Evolutionary conservation across 2,888 invertebrate genomes (phyloP), one percentile per base, ranked within the genome.

Genomic region (Nemurella pictetii): DNA sequence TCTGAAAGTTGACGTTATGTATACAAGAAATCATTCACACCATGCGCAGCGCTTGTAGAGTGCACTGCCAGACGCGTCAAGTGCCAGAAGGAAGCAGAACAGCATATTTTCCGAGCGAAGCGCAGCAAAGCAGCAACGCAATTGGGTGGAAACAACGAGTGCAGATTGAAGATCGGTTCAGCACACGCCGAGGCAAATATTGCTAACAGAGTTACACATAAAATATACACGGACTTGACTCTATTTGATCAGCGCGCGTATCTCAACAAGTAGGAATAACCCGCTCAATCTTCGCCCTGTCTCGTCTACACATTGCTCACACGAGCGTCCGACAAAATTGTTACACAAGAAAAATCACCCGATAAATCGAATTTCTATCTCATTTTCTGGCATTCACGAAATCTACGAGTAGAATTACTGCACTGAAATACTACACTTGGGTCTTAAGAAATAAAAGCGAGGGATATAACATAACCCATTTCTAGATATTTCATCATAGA

Each of bases 281-380:
- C 55, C 55, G 55, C 55, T 55, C 55, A 55, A 55, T 55, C 55
- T 12, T 15, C 55, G 55, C 55, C 35, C 35, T 12, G 35, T 7
- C 35, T 12, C 35, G 35, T 35, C 35, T n/a, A n/a, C n/a, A 12
- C 35, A 35, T 35, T 35, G 35, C 12, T 55, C 55, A 1, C 5
- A n/a, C 55, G 55, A 7, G 55, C 55, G 20, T 2, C 3, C 55
- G 55, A 55, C 55, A 3, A 55, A 55, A 55, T 20, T 55, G 55
- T 55, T 55, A 55, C 55, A 55, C 55, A 55, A 55, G 55, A 55
- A 55, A 55, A 55, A 27, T 75, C 26, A 9, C 0, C 28, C 75
- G 26, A 28, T 75, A 75, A 75, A 75, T 75, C 26, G 75, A 75
- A 75, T 75, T 75, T 75, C 75, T 27, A 5, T 75, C 75, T 75